Conservation (phyloP, 2,113 vertebrate genomes). For the Xenopus laevis region DNA sequence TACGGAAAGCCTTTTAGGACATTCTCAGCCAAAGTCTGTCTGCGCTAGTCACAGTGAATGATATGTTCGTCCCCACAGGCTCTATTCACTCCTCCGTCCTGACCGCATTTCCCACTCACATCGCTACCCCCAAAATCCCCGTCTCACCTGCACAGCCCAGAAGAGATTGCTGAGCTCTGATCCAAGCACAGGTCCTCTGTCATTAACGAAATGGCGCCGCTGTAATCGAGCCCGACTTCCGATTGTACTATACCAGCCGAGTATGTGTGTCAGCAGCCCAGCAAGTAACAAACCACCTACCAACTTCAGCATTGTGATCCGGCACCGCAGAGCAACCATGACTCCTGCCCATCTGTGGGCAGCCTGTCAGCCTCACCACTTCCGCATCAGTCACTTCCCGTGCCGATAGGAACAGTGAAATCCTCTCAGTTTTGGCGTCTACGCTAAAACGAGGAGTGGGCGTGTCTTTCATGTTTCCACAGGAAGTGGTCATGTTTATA, state of each 20-base stretch:
- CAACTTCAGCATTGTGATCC: constrained; percentile 43
- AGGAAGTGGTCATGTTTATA: no score
- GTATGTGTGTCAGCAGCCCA: constrained; percentile 66
- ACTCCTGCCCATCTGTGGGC: constrained; percentile 5
- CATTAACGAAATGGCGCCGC: neutral
- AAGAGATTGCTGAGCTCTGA: constrained; percentile 66
- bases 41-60: no score
- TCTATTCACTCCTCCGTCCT: no score
- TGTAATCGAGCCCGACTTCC: constrained; percentile 57
- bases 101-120: no score
- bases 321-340: neutral
- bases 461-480: no score
- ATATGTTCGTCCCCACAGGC: no score
- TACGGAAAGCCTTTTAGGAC: no score
- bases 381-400: constrained; percentile 29
- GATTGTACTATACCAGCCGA: constrained; percentile 69
- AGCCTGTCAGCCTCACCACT: neutral
- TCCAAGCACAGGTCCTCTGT: constrained; percentile 54
- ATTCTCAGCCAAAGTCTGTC: no score
- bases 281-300: constrained; percentile 62
- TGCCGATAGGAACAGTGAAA: no score
- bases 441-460: no score
- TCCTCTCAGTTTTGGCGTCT: no score
- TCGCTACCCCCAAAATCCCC: neutral
- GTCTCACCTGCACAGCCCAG: constrained; percentile 81